Conservation (phyloP, 2,113 vertebrate species). For the Limnothrissa miodon region DNA sequence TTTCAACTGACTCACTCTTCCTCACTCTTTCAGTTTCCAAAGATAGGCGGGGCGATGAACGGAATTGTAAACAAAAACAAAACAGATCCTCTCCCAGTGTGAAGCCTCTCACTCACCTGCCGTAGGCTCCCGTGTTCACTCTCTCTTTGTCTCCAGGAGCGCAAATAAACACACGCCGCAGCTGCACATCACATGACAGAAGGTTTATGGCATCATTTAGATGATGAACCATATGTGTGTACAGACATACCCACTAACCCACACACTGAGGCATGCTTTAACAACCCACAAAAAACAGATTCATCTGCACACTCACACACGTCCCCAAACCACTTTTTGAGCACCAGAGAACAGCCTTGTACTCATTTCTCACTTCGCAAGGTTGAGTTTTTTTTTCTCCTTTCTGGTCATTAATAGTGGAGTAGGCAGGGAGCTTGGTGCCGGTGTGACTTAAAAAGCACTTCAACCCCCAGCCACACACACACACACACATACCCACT, state of each 20-base stretch:
- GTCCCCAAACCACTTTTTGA: neutral
- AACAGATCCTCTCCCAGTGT: constrained; percentile 34
- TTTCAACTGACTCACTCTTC: constrained; percentile 1
- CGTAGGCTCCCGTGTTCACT: constrained; percentile 3
- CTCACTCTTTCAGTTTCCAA: neutral
- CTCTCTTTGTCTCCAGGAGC: constrained; percentile 22
- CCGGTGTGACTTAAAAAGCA: constrained; percentile 19
- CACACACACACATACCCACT: constrained; percentile 15
- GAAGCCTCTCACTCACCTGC: constrained; percentile 33
- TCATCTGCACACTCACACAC: neutral
- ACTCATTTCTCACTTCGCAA: constrained; percentile 25
- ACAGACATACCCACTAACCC: neutral
- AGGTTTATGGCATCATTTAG: constrained; percentile 14
- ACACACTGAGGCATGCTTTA: neutral
- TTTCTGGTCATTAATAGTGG: constrained; percentile 40
- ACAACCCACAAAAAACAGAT: neutral
- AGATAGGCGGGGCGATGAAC: constrained; percentile 3
- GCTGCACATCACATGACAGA: neutral
- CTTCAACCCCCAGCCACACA: constrained; percentile 20
- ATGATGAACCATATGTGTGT: neutral
- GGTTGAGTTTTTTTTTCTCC: constrained; percentile 13
- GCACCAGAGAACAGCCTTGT: neutral
- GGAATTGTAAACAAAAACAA: constrained; percentile 39
- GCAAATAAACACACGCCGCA: neutral
- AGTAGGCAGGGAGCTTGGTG: neutral